These are phyloP conservation scores for Seladonia tumulorum DNA, from an alignment of 2,888 invertebrate genomes.

Conservation along the genomic window DNA sequence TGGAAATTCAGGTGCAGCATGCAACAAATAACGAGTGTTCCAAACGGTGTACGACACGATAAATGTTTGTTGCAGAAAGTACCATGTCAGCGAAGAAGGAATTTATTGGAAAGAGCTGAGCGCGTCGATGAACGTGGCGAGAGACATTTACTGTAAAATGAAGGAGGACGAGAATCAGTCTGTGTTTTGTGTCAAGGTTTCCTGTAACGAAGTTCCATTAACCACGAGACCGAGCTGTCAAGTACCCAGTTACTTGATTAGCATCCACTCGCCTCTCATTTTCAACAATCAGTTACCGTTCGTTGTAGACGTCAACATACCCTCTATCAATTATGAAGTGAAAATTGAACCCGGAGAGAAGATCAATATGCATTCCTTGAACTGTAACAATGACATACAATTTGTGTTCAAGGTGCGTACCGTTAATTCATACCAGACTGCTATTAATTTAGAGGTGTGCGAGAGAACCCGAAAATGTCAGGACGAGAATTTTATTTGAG, in stretches of 20 bases:
- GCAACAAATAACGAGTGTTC: not conserved
- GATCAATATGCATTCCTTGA: slow-evolving; percentile 89
- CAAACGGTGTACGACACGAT: not conserved
- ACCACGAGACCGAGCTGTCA: slow-evolving; percentile 76
- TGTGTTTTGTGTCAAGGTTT: slow-evolving; percentile 89
- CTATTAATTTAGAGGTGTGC: not conserved
- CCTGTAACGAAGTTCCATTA: slow-evolving; percentile 70
- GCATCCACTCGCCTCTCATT: slow-evolving; percentile 90
- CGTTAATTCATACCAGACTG: not conserved
- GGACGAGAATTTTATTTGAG: too few relatives aligned
- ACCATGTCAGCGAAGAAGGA: slow-evolving; percentile 89
- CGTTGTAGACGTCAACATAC: slow-evolving; percentile 87
- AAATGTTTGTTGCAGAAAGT: slow-evolving; percentile 85
- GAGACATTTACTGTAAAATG: slow-evolving; percentile 89
- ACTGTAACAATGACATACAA: slow-evolving; percentile 87
- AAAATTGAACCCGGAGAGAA: slow-evolving; percentile 90
- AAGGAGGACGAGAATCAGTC: slow-evolving; percentile 86
- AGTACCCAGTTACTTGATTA: slow-evolving; percentile 90
- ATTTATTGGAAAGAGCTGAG: slow-evolving; percentile 93
- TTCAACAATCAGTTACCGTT: slow-evolving; percentile 92
- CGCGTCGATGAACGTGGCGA: slow-evolving; percentile 87
- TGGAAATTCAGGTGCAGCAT: not conserved
- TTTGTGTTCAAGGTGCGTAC: slow-evolving; percentile 81
- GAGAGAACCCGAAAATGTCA: not conserved
- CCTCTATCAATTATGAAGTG: slow-evolving; percentile 85